Percentiles rank a stretch among this genome's conserved stretches.
Evolutionary conservation across 2,888 invertebrate species (phyloP).

Genomic region (Pharmacophagus antenor): DNA sequence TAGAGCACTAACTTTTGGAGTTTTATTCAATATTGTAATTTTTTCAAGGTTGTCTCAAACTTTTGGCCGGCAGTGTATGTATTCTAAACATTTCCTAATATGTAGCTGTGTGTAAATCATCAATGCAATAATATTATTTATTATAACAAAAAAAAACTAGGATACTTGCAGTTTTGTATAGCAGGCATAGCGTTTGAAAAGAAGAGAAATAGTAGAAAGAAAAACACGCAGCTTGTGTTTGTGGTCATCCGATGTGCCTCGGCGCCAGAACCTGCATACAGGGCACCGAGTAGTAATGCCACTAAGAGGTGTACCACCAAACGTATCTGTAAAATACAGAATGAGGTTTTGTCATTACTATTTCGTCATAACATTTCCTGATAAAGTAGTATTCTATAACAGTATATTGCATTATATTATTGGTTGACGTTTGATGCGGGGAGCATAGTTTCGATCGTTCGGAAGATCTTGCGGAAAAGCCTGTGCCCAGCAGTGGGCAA

Average conservation of each 20-base stretch:
- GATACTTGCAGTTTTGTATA: slow-evolving; percentile 82
- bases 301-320: slow-evolving; percentile 75
- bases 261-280: slow-evolving; percentile 81
- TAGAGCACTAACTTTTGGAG: no score
- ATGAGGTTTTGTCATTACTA: neutral
- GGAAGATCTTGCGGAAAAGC: no score
- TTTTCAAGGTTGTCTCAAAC: no score
- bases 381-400: neutral
- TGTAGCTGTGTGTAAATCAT: no score
- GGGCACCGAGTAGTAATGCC: slow-evolving; percentile 77
- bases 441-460: no score
- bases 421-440: no score
- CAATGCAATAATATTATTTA: no score
- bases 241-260: slow-evolving; percentile 77
- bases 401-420: neutral
- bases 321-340: slow-evolving; percentile 60
- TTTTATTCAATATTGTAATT: no score
- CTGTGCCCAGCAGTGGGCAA: no score
- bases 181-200: slow-evolving; percentile 84
- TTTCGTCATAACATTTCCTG: no score
- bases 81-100: no score
- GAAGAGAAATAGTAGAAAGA: slow-evolving; percentile 81
- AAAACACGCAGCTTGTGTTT: slow-evolving; percentile 82
- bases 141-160: slow-evolving; percentile 14
- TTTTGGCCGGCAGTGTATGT: no score